Evolutionary conservation across 1,140 invertebrate species (phyloP).

Genomic region (Cyclina sinensis): DNA sequence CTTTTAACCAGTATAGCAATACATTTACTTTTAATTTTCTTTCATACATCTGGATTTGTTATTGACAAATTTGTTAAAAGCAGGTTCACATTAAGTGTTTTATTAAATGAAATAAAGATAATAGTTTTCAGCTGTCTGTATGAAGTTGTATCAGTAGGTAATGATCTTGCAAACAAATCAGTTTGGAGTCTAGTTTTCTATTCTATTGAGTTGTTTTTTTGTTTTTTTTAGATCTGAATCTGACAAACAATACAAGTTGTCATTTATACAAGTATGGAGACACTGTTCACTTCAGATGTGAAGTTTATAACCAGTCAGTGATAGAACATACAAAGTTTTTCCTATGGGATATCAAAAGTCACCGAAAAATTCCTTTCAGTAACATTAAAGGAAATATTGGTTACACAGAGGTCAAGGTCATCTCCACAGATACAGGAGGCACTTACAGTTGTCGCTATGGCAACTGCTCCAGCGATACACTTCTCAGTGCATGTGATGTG

Average conservation of each 20-base stretch:
- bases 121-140: too few relatives aligned
- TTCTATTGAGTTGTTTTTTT: background rate
- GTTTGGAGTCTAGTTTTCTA: too few relatives aligned
- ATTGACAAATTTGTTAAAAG: too few relatives aligned
- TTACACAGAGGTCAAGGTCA: background rate
- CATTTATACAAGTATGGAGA: background rate
- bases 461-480: background rate
- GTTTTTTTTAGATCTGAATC: background rate
- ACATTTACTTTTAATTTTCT: too few relatives aligned
- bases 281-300: background rate
- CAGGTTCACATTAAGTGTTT: too few relatives aligned
- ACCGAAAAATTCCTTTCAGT: background rate
- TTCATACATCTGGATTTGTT: too few relatives aligned
- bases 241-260: background rate
- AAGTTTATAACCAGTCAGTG: background rate
- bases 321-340: background rate
- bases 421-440: background rate
- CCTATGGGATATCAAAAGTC: background rate
- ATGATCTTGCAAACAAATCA: too few relatives aligned
- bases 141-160: too few relatives aligned
- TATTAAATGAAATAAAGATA: too few relatives aligned
- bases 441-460: constrained; percentile 5
- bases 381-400: background rate
- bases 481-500: background rate
- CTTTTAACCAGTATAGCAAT: too few relatives aligned